These are phyloP conservation scores for Muscina levida DNA, from an alignment of 2,888 invertebrate genomes.

Conservation along the genomic window DNA sequence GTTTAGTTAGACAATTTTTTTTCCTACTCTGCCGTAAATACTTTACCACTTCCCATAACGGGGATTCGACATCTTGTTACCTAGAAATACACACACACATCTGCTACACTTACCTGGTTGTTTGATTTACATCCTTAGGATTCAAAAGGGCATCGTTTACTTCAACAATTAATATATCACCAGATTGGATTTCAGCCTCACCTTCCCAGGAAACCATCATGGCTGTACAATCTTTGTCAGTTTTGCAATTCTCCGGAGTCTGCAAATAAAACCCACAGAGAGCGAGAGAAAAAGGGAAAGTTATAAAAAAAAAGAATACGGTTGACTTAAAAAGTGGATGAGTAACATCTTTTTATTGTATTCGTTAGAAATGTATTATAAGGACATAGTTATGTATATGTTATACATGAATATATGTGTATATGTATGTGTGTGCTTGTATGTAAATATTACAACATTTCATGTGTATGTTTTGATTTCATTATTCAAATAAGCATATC, in stretches of 20 bases:
- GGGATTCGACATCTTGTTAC: too few species aligned
- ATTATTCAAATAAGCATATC: constrained; percentile 37
- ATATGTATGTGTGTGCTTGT: not conserved
- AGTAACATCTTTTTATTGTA: constrained; percentile 2
- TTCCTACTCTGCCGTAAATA: too few species aligned
- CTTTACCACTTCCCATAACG: too few species aligned
- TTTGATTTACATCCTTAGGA: constrained; percentile 73
- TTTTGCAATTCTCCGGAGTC: constrained; percentile 78
- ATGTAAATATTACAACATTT: not conserved
- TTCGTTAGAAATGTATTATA: constrained; percentile 13
- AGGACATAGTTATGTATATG: not conserved
- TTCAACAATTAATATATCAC: constrained; percentile 86
- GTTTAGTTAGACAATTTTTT: not conserved
- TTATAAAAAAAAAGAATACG: constrained; percentile 1
- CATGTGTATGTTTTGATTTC: constrained; percentile 19
- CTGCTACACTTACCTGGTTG: constrained; percentile 71
- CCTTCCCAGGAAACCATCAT: constrained; percentile 85
- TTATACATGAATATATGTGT: not conserved
- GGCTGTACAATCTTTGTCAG: constrained; percentile 82
- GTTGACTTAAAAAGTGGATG: too few species aligned
- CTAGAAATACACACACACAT: not conserved
- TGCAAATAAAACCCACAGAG: constrained; percentile 65
- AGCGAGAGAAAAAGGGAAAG: constrained; percentile 11
- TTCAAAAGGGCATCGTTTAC: constrained; percentile 84
- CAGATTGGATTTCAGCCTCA: constrained; percentile 85